Evolutionary conservation across 2,113 vertebrate species (phyloP), one percentile per base, ranked within the genome.

Genomic region (Crotalus helleri): DNA sequence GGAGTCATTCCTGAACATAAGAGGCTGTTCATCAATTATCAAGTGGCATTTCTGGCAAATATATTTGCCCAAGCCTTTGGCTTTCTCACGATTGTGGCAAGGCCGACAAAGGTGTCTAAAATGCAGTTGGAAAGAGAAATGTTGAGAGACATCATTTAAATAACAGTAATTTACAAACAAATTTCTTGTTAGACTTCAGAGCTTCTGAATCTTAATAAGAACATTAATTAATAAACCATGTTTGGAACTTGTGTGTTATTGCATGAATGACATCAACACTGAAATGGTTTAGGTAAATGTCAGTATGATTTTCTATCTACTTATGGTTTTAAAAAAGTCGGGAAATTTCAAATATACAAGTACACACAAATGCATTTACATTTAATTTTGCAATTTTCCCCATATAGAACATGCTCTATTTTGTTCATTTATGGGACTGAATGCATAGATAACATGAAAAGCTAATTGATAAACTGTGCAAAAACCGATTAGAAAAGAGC

Each of bases 1-100:
- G 49, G 98, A 97, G 4, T 98, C 98, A 0, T 96, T 98, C 94
- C 93, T 96, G 89, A 98, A 98, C 97, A 98, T 97, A 93, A 98
- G 97, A 55, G 98, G 97, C 93, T 97, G 97, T 88, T 98, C 98
- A 7, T 98, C 98, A 3, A 98, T 98, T 91, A 98, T 97, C 95
- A 97, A 92, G 93, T 98, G 97, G 92, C 98, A 98, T 53, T 97
- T 97, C 95, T 98, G 98, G 55, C 98, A 98, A 96, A 98, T 95
- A 55, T 97, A 98, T 89, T 97, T 98, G 93, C 98, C 98, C 95
- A 98, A 95, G 13, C 96, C 96, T 92, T 98, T 98, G 9, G 98
- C 98, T 95, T 98, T 98, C 94, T 98, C 98, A 2, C 93, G 97
- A 93, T 97, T 97, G 92, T 98, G 97, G 92, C 98, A 98, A 0